Conservation (phyloP, 1,140 invertebrate species). For the Formica selysi region DNA sequence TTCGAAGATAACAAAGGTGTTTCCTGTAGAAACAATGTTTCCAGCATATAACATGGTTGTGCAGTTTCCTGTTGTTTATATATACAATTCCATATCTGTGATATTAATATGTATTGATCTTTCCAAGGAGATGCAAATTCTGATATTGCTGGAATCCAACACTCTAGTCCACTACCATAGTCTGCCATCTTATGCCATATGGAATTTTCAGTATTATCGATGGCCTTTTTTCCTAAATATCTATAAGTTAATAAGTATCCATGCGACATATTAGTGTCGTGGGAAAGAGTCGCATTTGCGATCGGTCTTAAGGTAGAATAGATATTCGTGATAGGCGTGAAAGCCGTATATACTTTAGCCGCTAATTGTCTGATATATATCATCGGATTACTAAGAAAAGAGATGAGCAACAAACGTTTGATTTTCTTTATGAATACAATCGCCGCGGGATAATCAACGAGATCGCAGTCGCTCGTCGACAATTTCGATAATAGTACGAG, state of each 20-base stretch:
- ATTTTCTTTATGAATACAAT: constrained; percentile 67
- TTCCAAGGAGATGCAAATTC: background rate
- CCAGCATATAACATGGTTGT: constrained; percentile 64
- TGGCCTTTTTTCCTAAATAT: constrained; percentile 71
- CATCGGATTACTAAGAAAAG: constrained; percentile 77
- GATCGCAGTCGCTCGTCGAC: constrained; percentile 78
- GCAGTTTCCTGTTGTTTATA: background rate
- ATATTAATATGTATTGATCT: constrained; percentile 6
- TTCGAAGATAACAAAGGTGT: background rate
- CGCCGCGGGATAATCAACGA: constrained; percentile 77
- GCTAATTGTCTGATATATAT: constrained; percentile 80
- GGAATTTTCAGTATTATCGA: constrained; percentile 37
- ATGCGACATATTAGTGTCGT: constrained; percentile 72
- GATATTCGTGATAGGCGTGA: constrained; percentile 67
- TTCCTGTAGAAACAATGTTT: constrained; percentile 56
- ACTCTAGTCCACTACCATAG: no score
- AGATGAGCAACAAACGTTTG: constrained; percentile 57
- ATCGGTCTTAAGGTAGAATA: constrained; percentile 59
- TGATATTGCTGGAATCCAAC: background rate
- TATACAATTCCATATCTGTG: constrained; percentile 39
- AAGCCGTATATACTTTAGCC: constrained; percentile 82
- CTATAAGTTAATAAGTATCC: constrained; percentile 71
- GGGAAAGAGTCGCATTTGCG: constrained; percentile 11
- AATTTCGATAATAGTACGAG: constrained; percentile 82
- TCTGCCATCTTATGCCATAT: background rate